A percentile compares a stretch with the other conserved stretches of the same genome.
phyloP scores from a whole-genome alignment of 1,140 invertebrate genomes.

The Dreissena polymorpha region DNA sequence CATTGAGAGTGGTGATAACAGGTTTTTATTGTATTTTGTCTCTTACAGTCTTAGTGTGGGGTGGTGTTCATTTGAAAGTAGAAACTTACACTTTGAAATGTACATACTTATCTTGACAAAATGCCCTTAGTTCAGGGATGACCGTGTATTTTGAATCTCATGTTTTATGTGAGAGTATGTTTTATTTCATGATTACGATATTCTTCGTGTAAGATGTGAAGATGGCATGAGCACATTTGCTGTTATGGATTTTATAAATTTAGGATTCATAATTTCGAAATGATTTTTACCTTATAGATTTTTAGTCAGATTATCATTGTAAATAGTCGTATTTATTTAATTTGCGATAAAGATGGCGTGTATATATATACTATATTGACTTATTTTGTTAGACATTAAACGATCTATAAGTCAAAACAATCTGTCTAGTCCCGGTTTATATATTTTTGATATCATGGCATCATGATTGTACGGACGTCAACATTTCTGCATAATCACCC shows the following conservation, averaged over 20 bases:
- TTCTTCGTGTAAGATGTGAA: not conserved
- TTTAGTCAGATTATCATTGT: not conserved
- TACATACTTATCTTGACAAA: not conserved
- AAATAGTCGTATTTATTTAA: conserved; percentile 9
- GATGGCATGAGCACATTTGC: too few relatives aligned
- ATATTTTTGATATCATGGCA: too few relatives aligned
- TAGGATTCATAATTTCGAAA: too few relatives aligned
- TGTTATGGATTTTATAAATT: too few relatives aligned
- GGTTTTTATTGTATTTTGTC: too few relatives aligned
- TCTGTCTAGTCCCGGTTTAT: conserved; percentile 40
- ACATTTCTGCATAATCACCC: too few relatives aligned
- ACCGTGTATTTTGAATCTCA: not conserved
- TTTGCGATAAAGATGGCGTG: not conserved
- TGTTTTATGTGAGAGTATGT: not conserved
- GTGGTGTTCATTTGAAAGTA: conserved; percentile 16
- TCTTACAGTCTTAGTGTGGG: not conserved
- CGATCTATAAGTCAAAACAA: not conserved
- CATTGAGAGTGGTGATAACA: too few relatives aligned
- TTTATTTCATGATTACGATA: not conserved
- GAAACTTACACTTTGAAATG: not conserved
- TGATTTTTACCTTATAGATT: not conserved
- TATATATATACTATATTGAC: too few relatives aligned
- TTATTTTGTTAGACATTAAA: too few relatives aligned
- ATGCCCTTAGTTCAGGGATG: conserved; percentile 2
- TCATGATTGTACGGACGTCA: too few relatives aligned